Percentiles rank a stretch among this genome's conserved stretches.
Conservation (phyloP, 2,113 vertebrate genomes). For the Hyla sarda region DNA sequence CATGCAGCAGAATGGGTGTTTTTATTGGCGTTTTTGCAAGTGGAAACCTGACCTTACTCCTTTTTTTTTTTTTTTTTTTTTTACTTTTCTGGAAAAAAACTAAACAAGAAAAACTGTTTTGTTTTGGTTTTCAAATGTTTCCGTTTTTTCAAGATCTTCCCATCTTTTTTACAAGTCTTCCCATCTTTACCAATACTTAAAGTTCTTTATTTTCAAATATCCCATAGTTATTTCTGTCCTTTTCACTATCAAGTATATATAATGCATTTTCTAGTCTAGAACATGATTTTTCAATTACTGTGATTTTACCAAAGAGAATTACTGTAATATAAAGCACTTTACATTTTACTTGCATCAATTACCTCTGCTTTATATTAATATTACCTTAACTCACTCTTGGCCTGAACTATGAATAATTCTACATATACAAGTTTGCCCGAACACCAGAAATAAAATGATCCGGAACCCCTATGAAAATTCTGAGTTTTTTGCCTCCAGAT, state of each 20-base stretch:
- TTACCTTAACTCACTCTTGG: conserved; percentile 32
- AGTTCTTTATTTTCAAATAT: not conserved
- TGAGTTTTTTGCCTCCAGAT: not conserved
- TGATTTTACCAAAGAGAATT: conserved; percentile 38
- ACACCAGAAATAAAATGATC: conserved; percentile 25
- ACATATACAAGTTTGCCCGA: not conserved
- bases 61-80: no score
- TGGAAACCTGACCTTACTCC: no score
- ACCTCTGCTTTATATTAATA: conserved; percentile 45
- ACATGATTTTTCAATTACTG: conserved; percentile 42
- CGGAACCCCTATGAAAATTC: not conserved
- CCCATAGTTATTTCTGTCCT: conserved; percentile 5
- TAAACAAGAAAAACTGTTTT: no score
- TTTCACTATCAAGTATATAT: conserved; percentile 29
- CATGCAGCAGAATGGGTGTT: no score
- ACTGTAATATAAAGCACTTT: conserved; percentile 50
- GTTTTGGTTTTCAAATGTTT: no score
- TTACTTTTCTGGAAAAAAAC: no score
- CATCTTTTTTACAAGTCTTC: not conserved
- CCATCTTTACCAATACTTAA: not conserved
- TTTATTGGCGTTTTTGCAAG: no score
- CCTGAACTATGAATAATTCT: conserved; percentile 27
- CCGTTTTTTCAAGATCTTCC: no score
- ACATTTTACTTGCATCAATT: conserved; percentile 40
- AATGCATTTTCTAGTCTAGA: conserved; percentile 38